phyloP scores from a whole-genome alignment of 2,888 invertebrate species.

The Sisyra nigra region DNA sequence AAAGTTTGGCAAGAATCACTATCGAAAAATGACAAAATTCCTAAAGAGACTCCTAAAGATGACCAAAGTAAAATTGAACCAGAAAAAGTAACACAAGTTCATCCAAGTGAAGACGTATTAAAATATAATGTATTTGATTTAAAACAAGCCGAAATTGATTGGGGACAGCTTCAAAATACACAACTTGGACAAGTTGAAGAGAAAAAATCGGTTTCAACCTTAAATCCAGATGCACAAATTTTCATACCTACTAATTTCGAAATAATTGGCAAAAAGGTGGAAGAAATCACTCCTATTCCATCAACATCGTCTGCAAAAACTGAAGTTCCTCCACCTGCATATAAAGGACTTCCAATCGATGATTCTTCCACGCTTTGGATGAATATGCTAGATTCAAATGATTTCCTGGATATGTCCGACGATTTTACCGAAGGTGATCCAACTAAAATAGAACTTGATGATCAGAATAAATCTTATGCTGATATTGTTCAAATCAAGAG shows the following conservation, averaged over 20 bases:
- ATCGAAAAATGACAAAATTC: neutral
- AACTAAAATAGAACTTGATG: neutral
- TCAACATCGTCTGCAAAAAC: neutral
- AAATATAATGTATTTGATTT: neutral
- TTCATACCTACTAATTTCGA: conserved; percentile 3
- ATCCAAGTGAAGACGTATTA: neutral
- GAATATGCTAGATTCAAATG: conserved; percentile 15
- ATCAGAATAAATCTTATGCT: neutral
- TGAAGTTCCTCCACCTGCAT: conserved; percentile 9
- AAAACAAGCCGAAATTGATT: too few relatives aligned
- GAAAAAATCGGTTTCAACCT: conserved; percentile 7
- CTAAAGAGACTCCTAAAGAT: neutral
- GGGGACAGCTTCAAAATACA: too few relatives aligned
- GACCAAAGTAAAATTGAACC: neutral
- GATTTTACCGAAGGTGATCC: neutral
- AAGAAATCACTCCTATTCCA: neutral
- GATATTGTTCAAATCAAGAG: neutral
- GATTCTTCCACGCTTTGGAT: conserved; percentile 14
- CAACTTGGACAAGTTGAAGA: too few relatives aligned
- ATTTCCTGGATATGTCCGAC: conserved; percentile 16
- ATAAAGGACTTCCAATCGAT: conserved; percentile 16
- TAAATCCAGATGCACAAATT: conserved; percentile 14
- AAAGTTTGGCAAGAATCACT: neutral
- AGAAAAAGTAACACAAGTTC: neutral
- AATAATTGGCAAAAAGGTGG: neutral